Evolutionary conservation across 2,113 vertebrate genomes (phyloP), one percentile per base, ranked within the genome.

Genomic region (Melozone crissalis): DNA sequence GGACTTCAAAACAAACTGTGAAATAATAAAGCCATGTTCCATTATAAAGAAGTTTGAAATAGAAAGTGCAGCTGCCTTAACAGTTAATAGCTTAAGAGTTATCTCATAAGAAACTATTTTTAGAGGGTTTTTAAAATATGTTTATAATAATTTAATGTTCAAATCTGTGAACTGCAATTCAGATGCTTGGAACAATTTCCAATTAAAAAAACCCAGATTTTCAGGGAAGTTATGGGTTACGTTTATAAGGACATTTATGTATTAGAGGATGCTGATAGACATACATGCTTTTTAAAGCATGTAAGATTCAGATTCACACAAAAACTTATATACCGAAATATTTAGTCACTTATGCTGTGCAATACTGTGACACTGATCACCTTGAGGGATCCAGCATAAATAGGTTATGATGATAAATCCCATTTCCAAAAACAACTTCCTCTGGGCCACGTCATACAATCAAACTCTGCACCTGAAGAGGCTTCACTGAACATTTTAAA

Each of bases 1-100:
- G 86, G 77, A 90, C 94, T 95, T 96, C 92, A 94, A 96, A 96
- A 82, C 76, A 93, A 89, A 89, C 87, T 84, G 88, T 57, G 55
- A 72, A 63, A 80, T 57, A 68, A 78, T 44, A 71, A 90, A 68
- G 20, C 10, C 28, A n/a, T 10, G 7, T 46, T 52, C 23, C 47
- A 31, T 61, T 72, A 62, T 11, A 90, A 43, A 0, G 2, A 61
- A 83, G 30, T 4, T 75, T 67, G 63, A 92, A 81, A 58, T 41
- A 78, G 39, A 52, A 93, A 51, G 30, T n/a, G 28, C n/a, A 89
- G 57, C 37, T 55, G 49, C 44, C 54, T 65, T 52, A 26, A 26
- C 10, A 92, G 46, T 80, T 61, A 90, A 44, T 33, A 73, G 27
- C 21, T 43, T 61, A 87, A 91, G 35, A 62, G 55, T 78, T 75